These are phyloP conservation scores for Heliconius ismenius DNA, from an alignment of 2,888 invertebrate species.

Conservation along the genomic window DNA sequence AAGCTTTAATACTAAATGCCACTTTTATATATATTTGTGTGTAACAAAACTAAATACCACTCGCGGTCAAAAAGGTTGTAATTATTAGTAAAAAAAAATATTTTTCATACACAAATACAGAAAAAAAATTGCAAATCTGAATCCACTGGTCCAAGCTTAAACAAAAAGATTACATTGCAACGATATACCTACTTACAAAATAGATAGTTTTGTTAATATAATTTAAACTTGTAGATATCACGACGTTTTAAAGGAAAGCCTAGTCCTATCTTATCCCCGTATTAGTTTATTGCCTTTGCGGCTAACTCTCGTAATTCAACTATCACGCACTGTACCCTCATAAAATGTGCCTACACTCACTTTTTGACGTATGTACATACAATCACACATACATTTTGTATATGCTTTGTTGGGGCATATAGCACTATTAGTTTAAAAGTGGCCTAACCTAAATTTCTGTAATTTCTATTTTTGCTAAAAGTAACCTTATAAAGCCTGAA, in stretches of 20 bases:
- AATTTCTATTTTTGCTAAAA: neutral
- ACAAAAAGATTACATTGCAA: neutral
- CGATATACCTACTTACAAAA: neutral
- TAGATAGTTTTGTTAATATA: slow-evolving; percentile 1
- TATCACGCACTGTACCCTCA: slow-evolving; percentile 14
- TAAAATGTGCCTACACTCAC: slow-evolving; percentile 23
- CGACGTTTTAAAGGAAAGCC: neutral
- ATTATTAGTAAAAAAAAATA: too few species aligned
- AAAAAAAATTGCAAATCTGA: too few species aligned
- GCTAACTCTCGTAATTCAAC: slow-evolving; percentile 15
- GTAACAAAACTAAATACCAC: too few species aligned
- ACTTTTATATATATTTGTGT: too few species aligned
- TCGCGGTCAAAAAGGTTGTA: too few species aligned
- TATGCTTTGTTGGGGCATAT: neutral
- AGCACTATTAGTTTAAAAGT: neutral
- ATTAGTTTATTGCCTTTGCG: slow-evolving; percentile 27
- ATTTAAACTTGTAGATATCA: slow-evolving; percentile 5
- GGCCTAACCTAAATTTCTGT: neutral
- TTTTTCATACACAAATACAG: too few species aligned
- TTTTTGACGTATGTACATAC: slow-evolving; percentile 4
- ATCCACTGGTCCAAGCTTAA: too few species aligned
- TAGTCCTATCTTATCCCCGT: slow-evolving; percentile 15
- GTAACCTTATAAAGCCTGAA: too few species aligned
- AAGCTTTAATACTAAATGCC: too few species aligned
- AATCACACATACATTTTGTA: neutral